Percentiles rank a stretch among this genome's conserved stretches.
phyloP scores from a whole-genome alignment of 2,888 invertebrate species.

The Linnaemya vulpina region DNA sequence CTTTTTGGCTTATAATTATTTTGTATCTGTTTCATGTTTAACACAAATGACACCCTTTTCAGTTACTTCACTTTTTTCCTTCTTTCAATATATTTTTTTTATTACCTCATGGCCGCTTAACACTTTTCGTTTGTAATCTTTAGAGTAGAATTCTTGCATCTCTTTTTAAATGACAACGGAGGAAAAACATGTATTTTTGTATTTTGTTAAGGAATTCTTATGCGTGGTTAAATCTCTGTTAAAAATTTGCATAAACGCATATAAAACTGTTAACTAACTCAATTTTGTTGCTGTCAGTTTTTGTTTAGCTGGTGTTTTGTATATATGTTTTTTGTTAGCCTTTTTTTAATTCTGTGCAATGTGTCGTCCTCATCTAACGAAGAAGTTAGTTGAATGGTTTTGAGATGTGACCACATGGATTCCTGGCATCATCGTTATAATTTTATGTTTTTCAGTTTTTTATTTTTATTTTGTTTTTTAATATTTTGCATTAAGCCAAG shows the following conservation, averaged over 20 bases:
- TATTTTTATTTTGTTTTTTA: slow-evolving; percentile 12
- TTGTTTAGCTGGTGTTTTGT: slow-evolving; percentile 70
- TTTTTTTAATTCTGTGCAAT: slow-evolving; percentile 31
- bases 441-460: slow-evolving; percentile 45
- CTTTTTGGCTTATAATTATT: slow-evolving; percentile 23
- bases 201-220: slow-evolving; percentile 70
- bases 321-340: neutral
- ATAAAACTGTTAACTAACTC: slow-evolving; percentile 83
- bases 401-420: slow-evolving; percentile 69
- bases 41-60: slow-evolving; percentile 69
- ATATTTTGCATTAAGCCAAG: slow-evolving; percentile 48
- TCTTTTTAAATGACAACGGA: slow-evolving; percentile 39
- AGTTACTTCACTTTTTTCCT: slow-evolving; percentile 51
- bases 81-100: slow-evolving; percentile 28
- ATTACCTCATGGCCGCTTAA: slow-evolving; percentile 18
- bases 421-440: slow-evolving; percentile 63
- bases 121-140: slow-evolving; percentile 14
- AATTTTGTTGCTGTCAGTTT: slow-evolving; percentile 83
- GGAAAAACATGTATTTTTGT: slow-evolving; percentile 20
- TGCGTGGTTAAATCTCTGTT: slow-evolving; percentile 72
- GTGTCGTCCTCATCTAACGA: slow-evolving; percentile 68
- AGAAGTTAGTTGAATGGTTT: slow-evolving; percentile 62
- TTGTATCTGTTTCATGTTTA: slow-evolving; percentile 55
- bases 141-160: slow-evolving; percentile 19
- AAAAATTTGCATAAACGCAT: slow-evolving; percentile 80